Conservation (phyloP, 2,888 invertebrate genomes). For the Archips xylosteana region DNA sequence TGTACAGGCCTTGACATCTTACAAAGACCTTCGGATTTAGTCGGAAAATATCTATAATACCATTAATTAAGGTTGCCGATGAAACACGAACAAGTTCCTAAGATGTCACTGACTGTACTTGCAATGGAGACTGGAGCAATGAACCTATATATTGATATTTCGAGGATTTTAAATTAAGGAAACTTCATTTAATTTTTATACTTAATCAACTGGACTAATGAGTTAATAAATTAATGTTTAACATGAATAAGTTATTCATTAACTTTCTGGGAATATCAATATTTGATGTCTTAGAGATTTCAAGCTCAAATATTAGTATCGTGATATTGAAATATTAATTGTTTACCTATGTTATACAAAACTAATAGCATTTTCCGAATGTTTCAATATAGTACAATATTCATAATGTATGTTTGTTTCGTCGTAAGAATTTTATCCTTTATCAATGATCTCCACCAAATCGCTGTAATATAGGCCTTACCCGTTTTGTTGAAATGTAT, state of each 20-base stretch:
- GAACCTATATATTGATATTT: conserved; percentile 49
- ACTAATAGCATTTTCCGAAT: conserved; percentile 80
- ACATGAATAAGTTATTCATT: conserved; percentile 11
- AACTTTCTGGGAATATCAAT: conserved; percentile 35
- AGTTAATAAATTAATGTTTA: conserved; percentile 9
- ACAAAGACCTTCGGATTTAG: neutral
- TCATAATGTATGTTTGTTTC: conserved; percentile 70
- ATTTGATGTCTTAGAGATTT: conserved; percentile 19
- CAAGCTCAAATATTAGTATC: conserved; percentile 39
- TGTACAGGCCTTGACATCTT: conserved; percentile 45
- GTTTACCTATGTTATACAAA: conserved; percentile 32
- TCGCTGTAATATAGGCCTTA: conserved; percentile 65
- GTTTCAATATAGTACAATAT: conserved; percentile 75
- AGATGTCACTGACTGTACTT: conserved; percentile 41
- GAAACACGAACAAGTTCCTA: neutral
- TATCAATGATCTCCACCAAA: conserved; percentile 73
- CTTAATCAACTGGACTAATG: conserved; percentile 1
- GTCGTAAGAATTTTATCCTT: conserved; percentile 74
- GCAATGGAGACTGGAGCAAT: conserved; percentile 64
- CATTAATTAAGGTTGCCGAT: neutral
- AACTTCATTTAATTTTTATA: conserved; percentile 17
- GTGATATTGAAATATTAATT: conserved; percentile 29
- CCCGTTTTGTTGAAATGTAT: conserved; percentile 55
- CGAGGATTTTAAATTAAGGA: conserved; percentile 33
- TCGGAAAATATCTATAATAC: neutral